Conservation (phyloP, 2,797 vertebrate species). For the Florisuga fusca region DNA sequence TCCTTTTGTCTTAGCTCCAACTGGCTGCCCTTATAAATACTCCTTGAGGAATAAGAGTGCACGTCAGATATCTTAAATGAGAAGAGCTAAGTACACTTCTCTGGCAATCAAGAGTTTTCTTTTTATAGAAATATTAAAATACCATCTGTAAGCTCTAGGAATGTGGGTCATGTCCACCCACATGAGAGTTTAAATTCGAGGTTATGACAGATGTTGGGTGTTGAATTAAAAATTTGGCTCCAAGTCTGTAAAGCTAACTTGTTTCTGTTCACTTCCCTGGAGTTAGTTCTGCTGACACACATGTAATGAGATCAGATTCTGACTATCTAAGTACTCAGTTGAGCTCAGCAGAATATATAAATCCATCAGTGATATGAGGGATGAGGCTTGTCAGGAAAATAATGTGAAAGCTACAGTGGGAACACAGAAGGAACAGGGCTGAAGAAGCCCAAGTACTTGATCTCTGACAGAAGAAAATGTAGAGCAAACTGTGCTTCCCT, state of each 20-base stretch:
- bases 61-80: constrained; percentile 21
- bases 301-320: constrained; percentile 56
- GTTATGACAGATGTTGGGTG: constrained; percentile 52
- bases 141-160: constrained; percentile 52
- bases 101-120: constrained; percentile 6
- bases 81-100: constrained; percentile 3
- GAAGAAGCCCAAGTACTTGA: background rate
- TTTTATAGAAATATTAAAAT: constrained; percentile 61
- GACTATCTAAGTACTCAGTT: background rate
- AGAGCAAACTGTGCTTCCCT: background rate
- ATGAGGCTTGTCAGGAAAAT: constrained; percentile 34
- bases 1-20: constrained; percentile 42
- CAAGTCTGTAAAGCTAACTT: constrained; percentile 29
- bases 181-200: constrained; percentile 36
- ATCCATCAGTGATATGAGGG: background rate
- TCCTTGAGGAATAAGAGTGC: constrained; percentile 44
- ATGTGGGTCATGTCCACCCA: constrained; percentile 46
- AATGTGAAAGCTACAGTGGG: background rate
- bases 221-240: constrained; percentile 55
- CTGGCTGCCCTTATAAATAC: constrained; percentile 59
- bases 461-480: background rate
- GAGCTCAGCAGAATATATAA: constrained; percentile 42
- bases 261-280: constrained; percentile 5
- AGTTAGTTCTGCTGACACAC: constrained; percentile 58
- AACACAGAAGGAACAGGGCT: background rate